Conservation (phyloP, 2,888 invertebrate genomes). For the Ophion ventricosus region DNA sequence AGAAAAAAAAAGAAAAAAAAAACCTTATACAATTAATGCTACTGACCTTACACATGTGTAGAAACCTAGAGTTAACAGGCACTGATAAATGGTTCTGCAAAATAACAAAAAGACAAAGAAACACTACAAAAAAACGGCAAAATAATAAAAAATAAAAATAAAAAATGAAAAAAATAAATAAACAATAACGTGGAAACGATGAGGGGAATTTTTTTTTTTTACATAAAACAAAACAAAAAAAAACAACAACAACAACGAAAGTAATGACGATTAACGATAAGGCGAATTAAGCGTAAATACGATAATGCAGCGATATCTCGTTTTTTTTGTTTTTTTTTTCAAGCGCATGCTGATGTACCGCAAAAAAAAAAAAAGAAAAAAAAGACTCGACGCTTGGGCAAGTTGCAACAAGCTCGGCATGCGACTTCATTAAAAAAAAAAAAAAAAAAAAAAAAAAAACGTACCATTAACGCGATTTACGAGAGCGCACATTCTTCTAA, state of each 20-base stretch:
- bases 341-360: constrained; percentile 24
- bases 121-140: constrained; percentile 85
- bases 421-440: constrained; percentile 41
- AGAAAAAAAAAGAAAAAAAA: constrained; percentile 23
- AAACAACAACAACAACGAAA: constrained; percentile 69
- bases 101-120: constrained; percentile 85
- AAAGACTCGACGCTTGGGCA: constrained; percentile 11
- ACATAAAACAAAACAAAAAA: constrained; percentile 68
- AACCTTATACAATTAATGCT: constrained; percentile 65
- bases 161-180: constrained; percentile 84
- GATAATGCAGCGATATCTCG: constrained; percentile 22
- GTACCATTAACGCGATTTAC: too few species aligned
- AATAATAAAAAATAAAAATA: constrained; percentile 83
- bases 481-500: too few species aligned
- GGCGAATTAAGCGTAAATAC: constrained; percentile 54
- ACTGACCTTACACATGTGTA: constrained; percentile 91
- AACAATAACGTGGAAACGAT: constrained; percentile 67
- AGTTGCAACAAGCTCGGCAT: constrained; percentile 45
- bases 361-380: constrained; percentile 5
- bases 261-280: too few species aligned
- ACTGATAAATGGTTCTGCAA: constrained; percentile 95
- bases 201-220: too few species aligned
- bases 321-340: constrained; percentile 8
- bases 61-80: constrained; percentile 93
- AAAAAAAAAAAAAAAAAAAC: constrained; percentile 7